Base-by-base conservation (phyloP, 2,888 invertebrate genomes). In the Oasisia sp. region DNA sequence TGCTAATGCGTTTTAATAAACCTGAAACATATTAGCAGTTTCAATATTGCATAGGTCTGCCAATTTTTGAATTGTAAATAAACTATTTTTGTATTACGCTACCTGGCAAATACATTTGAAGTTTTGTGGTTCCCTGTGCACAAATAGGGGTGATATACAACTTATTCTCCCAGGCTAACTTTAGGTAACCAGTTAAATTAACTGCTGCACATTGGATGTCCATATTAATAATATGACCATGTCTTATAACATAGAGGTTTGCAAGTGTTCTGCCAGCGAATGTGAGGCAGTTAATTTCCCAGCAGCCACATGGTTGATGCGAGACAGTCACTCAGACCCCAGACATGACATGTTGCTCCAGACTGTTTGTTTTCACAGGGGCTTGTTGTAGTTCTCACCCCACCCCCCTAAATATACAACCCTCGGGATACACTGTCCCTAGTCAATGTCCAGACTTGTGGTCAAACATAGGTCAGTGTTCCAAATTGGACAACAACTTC, bases 381-480 rank as follows among this genome's bases (percentile, higher is more conserved):
- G 7, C 74, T 74, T 74, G 74, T 74, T 74, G 74, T 74, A 27
- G 74, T 19, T 74, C 74, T 74, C 74, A 27, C 74, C n/a, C 0
- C n/a, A n/a, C 27, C 27, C 27, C 27, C 27, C 74, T 74, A 74
- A 74, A 74, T 74, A 74, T 74, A 19, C 74, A 27, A n/a, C n/a
- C 3, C 27, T 0, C 74, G 5, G 27, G 74, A 74, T 27, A 74
- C 27, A 19, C 74, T 74, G n/a, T 74, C 19, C 27, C 27, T 74
- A 74, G 19, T 27, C 74, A 74, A n/a, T 74, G 74, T 74, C 74
- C 74, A 74, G 74, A 74, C 74, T 74, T 74, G 74, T 74, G 74
- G 74, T 74, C 74, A 74, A 74, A 74, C 74, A 74, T n/a, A 74
- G 74, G 74, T 74, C 74, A 74, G 74, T 74, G 14, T 74, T 74